Base-by-base conservation (phyloP, 2,797 vertebrate species). In the Sebastes nivosus region DNA sequence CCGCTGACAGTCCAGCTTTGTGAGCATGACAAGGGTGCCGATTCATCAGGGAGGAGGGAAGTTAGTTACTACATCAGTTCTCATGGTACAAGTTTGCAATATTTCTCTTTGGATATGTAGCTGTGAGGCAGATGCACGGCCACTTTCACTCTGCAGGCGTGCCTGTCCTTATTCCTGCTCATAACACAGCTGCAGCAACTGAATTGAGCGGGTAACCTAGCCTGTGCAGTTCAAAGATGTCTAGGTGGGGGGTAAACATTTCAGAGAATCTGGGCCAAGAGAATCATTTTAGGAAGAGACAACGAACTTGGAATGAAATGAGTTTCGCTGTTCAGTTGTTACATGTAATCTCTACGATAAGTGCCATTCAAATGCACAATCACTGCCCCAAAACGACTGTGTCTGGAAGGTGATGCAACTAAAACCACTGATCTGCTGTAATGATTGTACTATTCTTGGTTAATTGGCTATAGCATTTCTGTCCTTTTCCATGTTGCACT, bases 1-100 rank as follows among this genome's bases (percentile, higher is more conserved):
- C 91, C 78, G 66, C 94, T 96, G 96, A 96, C 94, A 96, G 95
- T 95, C 95, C 94, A 96, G 95, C 96, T 96, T 96, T 96, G 96
- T 97, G 95, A 95, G 93, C 92, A 95, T 90, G 94, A 95, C 96
- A 96, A 95, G 95, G 94, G 90, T 93, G 81, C 84, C 93, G 90
- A 95, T 96, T 96, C 95, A 95, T 95, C 94, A 95, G 91, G 88
- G 93, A 94, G 93, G 94, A 94, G 92, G 94, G 93, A 88, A 92
- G 89, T 94, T 92, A 89, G 88, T 96, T 92, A 93, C 92, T 92
- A 94, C 93, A 94, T 95, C 89, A 94, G 94, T 95, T 94, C 93
- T 95, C 93, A 94, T 94, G 93, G 92, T 89, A 90, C 88, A 91
- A 89, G 80, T 90, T 94, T 92, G 91, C 91, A 92, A 95, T 94